Evolutionary conservation across 2,888 invertebrate genomes (phyloP), one percentile per base, ranked within the genome.

Genomic region (Prosopocoilus inquinatus): DNA sequence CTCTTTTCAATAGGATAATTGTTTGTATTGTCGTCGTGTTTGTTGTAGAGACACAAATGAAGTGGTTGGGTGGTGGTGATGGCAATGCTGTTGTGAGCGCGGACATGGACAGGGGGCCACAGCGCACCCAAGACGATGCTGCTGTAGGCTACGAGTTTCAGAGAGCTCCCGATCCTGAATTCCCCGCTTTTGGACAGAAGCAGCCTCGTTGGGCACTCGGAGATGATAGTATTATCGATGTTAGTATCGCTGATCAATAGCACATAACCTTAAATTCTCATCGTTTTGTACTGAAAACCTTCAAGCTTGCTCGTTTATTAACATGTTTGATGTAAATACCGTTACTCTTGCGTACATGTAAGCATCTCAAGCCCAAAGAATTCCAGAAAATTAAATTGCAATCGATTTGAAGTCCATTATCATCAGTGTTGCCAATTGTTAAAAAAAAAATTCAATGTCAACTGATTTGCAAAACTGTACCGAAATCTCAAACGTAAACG

Each of bases 101-200:
- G 80, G 84, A 82, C 77, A 86, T 82, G 83, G 84, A 84, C 72
- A 82, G 84, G 78, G 82, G 80, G 76, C 88, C 84, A 77, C 83
- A 82, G 78, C 86, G 88, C 70, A 81, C 89, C 62, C 91, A 91
- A 78, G 94, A 95, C 78, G 95, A 95, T 82, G 93, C 93, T 62
- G 89, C 90, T 76, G 94, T 94, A 66, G 91, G 94, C 70, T 96
- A 96, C 78, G 91, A 94, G 66, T 96, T 92, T 76, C 93, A 93
- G 75, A 79, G 90, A 64, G 88, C 89, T 60, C 88, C 89, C 64
- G 93, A 94, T 74, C 85, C 87, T 52, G 93, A 94, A 74, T 86
- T 92, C 74, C 83, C 86, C 60, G 82, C 86, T 61, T 76, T 75
- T 57, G 87, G 86, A 60, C 86, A 86, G 47, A 91, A 91, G 76